Base-by-base conservation (phyloP, 2,113 vertebrate genomes). In the Mastomys natalensis region DNA sequence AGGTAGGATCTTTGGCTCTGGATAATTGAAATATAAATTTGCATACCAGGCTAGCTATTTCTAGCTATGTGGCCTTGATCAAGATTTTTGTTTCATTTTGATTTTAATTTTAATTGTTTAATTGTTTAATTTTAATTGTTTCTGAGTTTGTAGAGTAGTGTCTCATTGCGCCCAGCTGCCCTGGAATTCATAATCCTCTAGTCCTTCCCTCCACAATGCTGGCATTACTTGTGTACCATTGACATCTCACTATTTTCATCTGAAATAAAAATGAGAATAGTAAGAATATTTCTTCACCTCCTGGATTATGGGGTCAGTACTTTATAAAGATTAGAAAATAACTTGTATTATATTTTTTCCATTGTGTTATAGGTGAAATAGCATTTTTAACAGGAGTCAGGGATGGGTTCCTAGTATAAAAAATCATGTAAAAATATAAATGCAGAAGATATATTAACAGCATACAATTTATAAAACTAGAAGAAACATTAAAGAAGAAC, bases 21-120 rank as follows among this genome's bases (percentile, higher is more conserved):
- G 55, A 93, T 91, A 88, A 84, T 26, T 66, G 43, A 90, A 88
- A 96, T 51, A 45, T 34, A 74, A 10, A 13, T 74, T 88, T 76
- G 16, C 55, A 91, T 10, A 45, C 37, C 17, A 88, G 24, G 1
- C 19, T 86, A 68, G 11, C 24, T 16, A 90, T 88, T 37, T 66
- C 16, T 53, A 60, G 22, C 66, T 77, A 62, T 40, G 37, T 68
- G 73, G 70, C 10, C 3, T 7, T 95, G 15, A 40, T 53, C 51
- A 68, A 68, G 45, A 40, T 87, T 89, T 86, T 8, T 6, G 13
- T 31, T 26, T 74, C 45, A 4, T 34, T 64, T 13, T 51, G 48
- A 51, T 51, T 51, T 70, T 45, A 34, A 68, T 68, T n/a, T 70
- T 85, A n/a, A 34, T 66, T 45, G 43, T 68, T 51, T n/a, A n/a